These are phyloP conservation scores for Paraplagusia blochii DNA, from an alignment of 2,113 vertebrate genomes.

Conservation along the genomic window DNA sequence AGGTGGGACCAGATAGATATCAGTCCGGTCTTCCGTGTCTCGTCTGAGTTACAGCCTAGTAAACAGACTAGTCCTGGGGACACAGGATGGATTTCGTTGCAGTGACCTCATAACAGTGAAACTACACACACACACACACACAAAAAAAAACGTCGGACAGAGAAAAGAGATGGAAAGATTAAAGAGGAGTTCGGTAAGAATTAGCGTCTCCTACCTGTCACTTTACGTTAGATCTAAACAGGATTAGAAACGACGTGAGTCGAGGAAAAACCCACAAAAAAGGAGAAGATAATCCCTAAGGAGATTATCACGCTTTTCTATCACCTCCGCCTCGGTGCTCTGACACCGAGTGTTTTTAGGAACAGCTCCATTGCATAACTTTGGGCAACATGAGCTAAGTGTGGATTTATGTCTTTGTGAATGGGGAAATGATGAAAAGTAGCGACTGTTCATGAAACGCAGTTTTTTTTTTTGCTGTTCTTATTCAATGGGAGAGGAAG, in stretches of 20 bases:
- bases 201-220: not conserved
- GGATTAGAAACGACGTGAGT: not conserved
- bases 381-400: conserved; percentile 1
- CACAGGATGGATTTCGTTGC: conserved; percentile 28
- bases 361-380: not conserved
- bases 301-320: not conserved
- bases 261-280: not conserved
- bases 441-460: conserved; percentile 3
- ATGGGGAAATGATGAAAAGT: conserved; percentile 28
- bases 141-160: not conserved
- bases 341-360: too few species aligned
- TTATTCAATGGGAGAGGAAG: conserved; percentile 55
- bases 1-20: conserved; percentile 9
- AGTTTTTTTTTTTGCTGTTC: conserved; percentile 8
- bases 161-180: not conserved
- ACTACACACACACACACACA: conserved; percentile 1
- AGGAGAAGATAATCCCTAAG: not conserved
- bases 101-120: conserved; percentile 24
- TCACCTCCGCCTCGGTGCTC: too few species aligned
- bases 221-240: not conserved
- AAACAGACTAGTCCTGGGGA: conserved; percentile 43
- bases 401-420: not conserved
- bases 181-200: conserved; percentile 13
- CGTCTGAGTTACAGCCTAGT: conserved; percentile 17
- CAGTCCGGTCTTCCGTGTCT: conserved; percentile 7